phyloP scores from a whole-genome alignment of 2,888 invertebrate genomes.

The Caenorhabditis sinica region DNA sequence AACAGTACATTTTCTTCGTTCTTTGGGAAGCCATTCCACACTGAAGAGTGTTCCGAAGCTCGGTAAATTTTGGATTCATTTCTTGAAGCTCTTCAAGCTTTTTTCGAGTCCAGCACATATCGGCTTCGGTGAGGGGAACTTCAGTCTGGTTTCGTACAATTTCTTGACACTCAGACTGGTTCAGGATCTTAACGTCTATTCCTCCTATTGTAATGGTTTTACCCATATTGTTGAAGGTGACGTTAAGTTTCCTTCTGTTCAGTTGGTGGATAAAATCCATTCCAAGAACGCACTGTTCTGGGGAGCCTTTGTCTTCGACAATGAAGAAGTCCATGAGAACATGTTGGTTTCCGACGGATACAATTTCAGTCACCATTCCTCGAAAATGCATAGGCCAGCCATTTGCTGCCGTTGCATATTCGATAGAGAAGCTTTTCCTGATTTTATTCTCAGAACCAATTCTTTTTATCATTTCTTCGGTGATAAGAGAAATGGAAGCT shows the following conservation, averaged over 20 bases:
- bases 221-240: not conserved
- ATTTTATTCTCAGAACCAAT: not conserved
- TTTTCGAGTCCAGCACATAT: no score
- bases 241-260: not conserved
- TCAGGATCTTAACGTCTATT: no score
- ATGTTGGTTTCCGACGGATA: not conserved
- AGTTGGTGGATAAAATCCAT: not conserved
- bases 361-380: not conserved
- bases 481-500: not conserved
- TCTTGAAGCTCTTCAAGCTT: not conserved
- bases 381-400: not conserved
- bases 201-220: no score
- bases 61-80: not conserved
- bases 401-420: not conserved
- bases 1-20: not conserved
- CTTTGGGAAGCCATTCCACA: no score
- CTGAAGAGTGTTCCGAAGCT: no score
- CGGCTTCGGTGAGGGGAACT: no score
- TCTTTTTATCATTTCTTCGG: not conserved
- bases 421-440: not conserved
- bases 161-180: no score
- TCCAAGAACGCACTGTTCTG: not conserved
- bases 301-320: not conserved
- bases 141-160: no score
- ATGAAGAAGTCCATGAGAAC: not conserved